Conservation (phyloP, 2,113 vertebrate genomes). For the Hippopotamus amphibius region DNA sequence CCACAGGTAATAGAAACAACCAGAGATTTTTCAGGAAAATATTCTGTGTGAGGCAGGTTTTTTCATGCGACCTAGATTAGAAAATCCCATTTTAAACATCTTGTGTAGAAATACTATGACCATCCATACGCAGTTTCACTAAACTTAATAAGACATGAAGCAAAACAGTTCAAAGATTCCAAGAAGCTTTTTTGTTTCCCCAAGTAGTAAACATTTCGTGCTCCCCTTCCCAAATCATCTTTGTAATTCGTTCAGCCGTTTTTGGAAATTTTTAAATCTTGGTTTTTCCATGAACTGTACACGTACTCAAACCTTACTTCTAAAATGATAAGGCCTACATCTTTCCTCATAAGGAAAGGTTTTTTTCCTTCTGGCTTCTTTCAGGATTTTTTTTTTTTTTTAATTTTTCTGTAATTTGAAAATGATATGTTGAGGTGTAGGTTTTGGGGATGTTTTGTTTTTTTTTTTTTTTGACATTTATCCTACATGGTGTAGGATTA, state of each 20-base stretch:
- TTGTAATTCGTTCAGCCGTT: neutral
- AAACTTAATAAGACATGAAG: neutral
- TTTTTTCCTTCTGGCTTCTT: too few relatives aligned
- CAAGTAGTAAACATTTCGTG: neutral
- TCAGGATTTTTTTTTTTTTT: too few relatives aligned
- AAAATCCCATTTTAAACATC: neutral
- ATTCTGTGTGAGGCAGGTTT: neutral
- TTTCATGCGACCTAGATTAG: neutral
- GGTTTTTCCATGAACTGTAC: neutral
- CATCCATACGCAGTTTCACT: neutral
- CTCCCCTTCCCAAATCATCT: neutral
- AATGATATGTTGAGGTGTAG: too few relatives aligned
- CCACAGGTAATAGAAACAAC: neutral
- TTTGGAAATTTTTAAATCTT: neutral
- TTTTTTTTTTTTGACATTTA: too few relatives aligned
- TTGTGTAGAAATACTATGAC: neutral
- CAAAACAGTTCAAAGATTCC: neutral
- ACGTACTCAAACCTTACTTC: neutral
- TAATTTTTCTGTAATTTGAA: too few relatives aligned
- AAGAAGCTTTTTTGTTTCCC: neutral
- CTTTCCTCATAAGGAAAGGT: neutral
- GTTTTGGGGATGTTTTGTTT: too few relatives aligned
- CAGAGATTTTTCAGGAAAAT: conserved; percentile 36
- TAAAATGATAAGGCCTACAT: neutral
- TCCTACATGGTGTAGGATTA: too few relatives aligned